These are phyloP conservation scores for Nasonovia ribisnigri DNA, from an alignment of 2,888 invertebrate species.

Conservation along the genomic window DNA sequence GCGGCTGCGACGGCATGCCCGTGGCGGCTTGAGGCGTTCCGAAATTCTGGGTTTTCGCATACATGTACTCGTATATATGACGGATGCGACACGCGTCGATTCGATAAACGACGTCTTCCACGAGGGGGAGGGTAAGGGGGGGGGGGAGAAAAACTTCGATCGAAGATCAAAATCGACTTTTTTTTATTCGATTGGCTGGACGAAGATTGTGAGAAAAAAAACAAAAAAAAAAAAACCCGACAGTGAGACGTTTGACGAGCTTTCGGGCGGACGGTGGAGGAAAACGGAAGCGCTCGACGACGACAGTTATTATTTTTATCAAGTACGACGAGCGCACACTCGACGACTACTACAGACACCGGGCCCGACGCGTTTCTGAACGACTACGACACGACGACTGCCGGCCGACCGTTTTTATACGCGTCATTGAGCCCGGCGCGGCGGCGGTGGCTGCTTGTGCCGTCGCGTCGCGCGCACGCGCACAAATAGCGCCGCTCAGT, in stretches of 20 bases:
- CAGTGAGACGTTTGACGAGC: background rate
- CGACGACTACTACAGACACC: background rate
- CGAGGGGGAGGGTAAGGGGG: background rate
- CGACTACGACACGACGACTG: background rate
- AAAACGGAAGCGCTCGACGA: conserved; percentile 5
- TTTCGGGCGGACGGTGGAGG: background rate
- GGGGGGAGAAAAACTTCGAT: background rate
- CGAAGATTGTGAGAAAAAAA: background rate
- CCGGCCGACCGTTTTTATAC: conserved; percentile 15
- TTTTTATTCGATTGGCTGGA: background rate
- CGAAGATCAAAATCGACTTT: background rate
- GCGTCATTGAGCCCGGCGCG: background rate
- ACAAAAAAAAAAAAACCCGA: background rate
- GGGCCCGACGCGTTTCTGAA: conserved; percentile 18
- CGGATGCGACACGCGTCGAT: background rate
- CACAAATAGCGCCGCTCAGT: background rate
- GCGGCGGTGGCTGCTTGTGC: background rate
- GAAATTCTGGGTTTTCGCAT: conserved; percentile 29
- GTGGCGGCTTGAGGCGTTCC: conserved; percentile 23
- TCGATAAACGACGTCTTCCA: background rate
- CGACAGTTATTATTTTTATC: background rate
- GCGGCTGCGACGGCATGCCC: conserved; percentile 52
- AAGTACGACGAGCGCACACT: conserved; percentile 19
- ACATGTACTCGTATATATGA: conserved; percentile 2
- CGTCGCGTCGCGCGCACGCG: conserved; percentile 1